Percentiles rank a stretch among this genome's conserved stretches.
Conservation (phyloP, 2,888 invertebrate genomes). For the Odontomyia ornata region DNA sequence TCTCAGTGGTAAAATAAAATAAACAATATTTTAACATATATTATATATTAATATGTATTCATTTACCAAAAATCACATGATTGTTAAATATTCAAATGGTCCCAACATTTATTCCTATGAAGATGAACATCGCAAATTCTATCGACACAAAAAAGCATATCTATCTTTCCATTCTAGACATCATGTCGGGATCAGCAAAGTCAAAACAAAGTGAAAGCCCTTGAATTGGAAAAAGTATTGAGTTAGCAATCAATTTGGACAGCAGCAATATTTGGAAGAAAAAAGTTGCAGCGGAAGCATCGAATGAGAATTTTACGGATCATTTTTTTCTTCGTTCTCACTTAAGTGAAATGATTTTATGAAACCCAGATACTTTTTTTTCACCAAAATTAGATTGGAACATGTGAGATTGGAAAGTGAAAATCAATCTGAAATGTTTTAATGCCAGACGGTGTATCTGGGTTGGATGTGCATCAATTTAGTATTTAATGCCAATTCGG, state of each 20-base stretch:
- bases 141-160: too few species aligned
- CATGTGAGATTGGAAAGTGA: conserved; percentile 3
- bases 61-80: too few species aligned
- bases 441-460: background rate
- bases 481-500: too few species aligned
- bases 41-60: too few species aligned
- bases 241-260: background rate
- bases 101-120: too few species aligned
- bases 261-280: background rate
- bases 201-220: background rate
- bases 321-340: background rate
- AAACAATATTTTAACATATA: too few species aligned
- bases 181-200: background rate
- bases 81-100: too few species aligned
- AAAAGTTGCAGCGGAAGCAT: background rate
- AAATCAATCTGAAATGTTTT: background rate
- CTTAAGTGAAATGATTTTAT: background rate
- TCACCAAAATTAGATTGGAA: background rate
- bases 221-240: too few species aligned
- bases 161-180: background rate
- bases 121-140: too few species aligned
- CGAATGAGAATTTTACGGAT: conserved; percentile 1
- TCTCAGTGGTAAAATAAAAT: too few species aligned
- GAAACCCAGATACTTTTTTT: background rate
- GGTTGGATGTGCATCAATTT: background rate